Evolutionary conservation across 2,888 invertebrate genomes (phyloP).

Genomic region (Nesidiocoris tenuis): DNA sequence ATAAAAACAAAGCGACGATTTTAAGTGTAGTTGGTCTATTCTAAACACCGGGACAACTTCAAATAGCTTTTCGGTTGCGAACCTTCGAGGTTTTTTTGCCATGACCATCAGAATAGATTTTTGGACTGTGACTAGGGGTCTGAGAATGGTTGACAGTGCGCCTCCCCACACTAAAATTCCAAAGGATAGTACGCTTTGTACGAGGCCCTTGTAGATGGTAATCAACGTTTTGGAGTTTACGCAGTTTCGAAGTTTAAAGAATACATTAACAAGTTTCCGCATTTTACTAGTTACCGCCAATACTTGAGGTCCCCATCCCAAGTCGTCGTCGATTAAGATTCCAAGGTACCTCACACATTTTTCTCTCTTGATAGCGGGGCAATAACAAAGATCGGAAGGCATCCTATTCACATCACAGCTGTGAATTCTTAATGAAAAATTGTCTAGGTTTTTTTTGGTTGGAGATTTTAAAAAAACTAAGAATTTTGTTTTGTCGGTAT

Average conservation of each 20-base stretch:
- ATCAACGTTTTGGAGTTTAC: too few relatives aligned
- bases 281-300: too few relatives aligned
- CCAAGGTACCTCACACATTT: too few relatives aligned
- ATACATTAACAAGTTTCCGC: too few relatives aligned
- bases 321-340: too few relatives aligned
- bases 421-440: background rate
- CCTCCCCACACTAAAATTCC: background rate
- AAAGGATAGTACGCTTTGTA: background rate
- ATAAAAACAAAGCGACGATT: background rate
- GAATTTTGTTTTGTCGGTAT: constrained; percentile 37
- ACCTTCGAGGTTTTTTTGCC: background rate
- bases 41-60: background rate
- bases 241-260: too few relatives aligned
- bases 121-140: background rate
- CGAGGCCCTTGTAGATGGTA: background rate
- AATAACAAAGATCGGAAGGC: too few relatives aligned
- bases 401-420: constrained; percentile 15
- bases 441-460: background rate
- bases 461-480: constrained; percentile 15
- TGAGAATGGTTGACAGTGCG: background rate
- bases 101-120: background rate
- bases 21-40: background rate
- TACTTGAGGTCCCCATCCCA: too few relatives aligned
- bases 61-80: background rate
- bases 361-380: too few relatives aligned